Percentiles rank a stretch among this genome's conserved stretches.
These are phyloP conservation scores for Amphipyra tragopoginis DNA, from an alignment of 2,888 invertebrate species.

Conservation along the genomic window DNA sequence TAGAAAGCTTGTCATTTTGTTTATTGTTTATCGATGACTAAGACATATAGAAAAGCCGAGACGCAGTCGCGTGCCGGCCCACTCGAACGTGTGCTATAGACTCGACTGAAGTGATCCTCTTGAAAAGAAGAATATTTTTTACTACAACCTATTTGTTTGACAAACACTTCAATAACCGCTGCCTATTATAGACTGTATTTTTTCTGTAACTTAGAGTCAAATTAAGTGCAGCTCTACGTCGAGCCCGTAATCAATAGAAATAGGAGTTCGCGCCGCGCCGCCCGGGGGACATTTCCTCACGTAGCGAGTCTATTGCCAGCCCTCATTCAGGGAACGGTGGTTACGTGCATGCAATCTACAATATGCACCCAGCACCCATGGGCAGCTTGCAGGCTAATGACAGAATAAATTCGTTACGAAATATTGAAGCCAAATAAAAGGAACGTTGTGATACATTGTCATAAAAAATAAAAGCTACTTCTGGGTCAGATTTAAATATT, in stretches of 20 bases:
- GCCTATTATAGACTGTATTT: constrained; percentile 21
- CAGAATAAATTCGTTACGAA: constrained; percentile 60
- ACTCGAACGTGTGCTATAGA: constrained; percentile 31
- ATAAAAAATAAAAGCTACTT: constrained; percentile 22
- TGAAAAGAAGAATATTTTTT: constrained; percentile 45
- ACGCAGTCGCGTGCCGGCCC: constrained; percentile 22
- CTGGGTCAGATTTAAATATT: neutral
- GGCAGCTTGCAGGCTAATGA: constrained; percentile 58
- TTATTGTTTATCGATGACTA: constrained; percentile 68
- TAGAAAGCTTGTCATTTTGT: constrained; percentile 64
- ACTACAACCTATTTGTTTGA: constrained; percentile 24
- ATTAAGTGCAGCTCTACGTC: constrained; percentile 44
- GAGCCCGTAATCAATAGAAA: constrained; percentile 66
- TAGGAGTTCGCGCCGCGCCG: constrained; percentile 58
- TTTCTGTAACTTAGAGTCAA: constrained; percentile 32
- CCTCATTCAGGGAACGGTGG: constrained; percentile 71
- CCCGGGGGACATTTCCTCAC: constrained; percentile 77
- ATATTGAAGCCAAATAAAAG: constrained; percentile 5
- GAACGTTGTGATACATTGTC: constrained; percentile 11
- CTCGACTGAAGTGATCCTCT: constrained; percentile 43
- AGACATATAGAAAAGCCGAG: constrained; percentile 32
- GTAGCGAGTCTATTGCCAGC: constrained; percentile 71
- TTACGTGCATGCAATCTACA: constrained; percentile 79
- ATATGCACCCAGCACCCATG: constrained; percentile 64
- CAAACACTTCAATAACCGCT: constrained; percentile 35